Conservation (phyloP, 2,113 vertebrate genomes). For the Progne subis region DNA sequence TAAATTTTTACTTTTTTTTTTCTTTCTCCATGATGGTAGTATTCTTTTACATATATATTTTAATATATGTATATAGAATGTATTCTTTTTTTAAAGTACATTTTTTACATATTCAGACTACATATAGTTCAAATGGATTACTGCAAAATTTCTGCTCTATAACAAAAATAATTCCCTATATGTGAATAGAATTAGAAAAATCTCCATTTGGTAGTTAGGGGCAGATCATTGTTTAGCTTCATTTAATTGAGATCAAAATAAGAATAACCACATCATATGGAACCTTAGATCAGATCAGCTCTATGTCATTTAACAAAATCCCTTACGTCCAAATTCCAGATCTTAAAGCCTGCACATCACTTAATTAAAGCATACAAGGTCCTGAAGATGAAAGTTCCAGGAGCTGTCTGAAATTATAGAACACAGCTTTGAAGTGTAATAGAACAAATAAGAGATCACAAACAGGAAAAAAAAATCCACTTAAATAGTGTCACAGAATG, state of each 20-base stretch:
- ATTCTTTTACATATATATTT: neutral
- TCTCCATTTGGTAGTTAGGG: neutral
- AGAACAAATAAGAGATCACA: slow-evolving; percentile 55
- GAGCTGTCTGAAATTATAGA: slow-evolving; percentile 35
- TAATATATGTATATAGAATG: neutral
- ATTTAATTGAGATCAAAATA: neutral
- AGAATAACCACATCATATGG: neutral
- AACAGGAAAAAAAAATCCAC: slow-evolving; percentile 14
- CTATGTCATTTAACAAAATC: neutral
- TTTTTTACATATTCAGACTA: neutral
- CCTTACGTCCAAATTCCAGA: neutral
- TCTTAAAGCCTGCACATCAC: slow-evolving; percentile 4
- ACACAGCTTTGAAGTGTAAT: slow-evolving; percentile 33
- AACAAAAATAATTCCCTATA: neutral
- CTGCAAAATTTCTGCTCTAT: neutral
- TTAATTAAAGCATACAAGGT: slow-evolving; percentile 48
- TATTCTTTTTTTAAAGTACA: neutral
- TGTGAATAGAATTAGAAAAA: neutral
- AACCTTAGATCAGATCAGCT: neutral
- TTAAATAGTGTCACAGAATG: slow-evolving; percentile 25
- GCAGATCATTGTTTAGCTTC: neutral
- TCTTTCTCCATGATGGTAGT: neutral
- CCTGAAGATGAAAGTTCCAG: slow-evolving; percentile 44
- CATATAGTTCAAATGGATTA: neutral
- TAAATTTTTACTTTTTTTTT: neutral